phyloP scores from a whole-genome alignment of 2,797 vertebrate genomes.

The Toxotes lorentzi region DNA sequence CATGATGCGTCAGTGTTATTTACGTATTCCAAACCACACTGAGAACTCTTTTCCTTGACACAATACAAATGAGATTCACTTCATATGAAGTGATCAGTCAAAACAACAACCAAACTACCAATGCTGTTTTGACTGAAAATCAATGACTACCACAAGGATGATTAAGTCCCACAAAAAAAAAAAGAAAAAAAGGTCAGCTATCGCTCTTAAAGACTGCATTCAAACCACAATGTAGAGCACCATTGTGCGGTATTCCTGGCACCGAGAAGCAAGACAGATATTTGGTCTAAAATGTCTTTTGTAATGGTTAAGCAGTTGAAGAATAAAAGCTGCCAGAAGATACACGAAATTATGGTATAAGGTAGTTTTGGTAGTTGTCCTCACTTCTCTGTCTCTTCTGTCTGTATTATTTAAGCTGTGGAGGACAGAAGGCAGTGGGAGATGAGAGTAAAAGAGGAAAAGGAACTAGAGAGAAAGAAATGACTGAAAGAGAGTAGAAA shows the following conservation, averaged over 20 bases:
- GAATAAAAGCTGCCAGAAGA: not conserved
- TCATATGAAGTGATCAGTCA: constrained; percentile 18
- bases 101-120: constrained; percentile 11
- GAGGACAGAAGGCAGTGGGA: not conserved
- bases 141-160: not conserved
- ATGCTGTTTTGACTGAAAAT: constrained; percentile 31
- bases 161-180: not conserved
- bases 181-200: constrained; percentile 37
- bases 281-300: not conserved
- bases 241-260: not conserved
- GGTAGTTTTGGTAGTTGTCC: not conserved
- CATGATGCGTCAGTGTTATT: not conserved
- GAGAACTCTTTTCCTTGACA: not conserved
- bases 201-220: constrained; percentile 11
- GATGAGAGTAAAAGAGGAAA: not conserved
- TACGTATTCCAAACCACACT: not conserved
- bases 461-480: not conserved
- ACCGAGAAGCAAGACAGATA: constrained; percentile 2
- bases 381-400: not conserved
- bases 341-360: not conserved
- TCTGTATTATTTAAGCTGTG: not conserved
- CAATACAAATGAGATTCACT: not conserved
- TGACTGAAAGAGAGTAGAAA: not conserved
- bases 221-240: not conserved
- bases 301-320: not conserved